Base-by-base conservation (phyloP, 2,113 vertebrate genomes). In the Notothenia coriiceps region DNA sequence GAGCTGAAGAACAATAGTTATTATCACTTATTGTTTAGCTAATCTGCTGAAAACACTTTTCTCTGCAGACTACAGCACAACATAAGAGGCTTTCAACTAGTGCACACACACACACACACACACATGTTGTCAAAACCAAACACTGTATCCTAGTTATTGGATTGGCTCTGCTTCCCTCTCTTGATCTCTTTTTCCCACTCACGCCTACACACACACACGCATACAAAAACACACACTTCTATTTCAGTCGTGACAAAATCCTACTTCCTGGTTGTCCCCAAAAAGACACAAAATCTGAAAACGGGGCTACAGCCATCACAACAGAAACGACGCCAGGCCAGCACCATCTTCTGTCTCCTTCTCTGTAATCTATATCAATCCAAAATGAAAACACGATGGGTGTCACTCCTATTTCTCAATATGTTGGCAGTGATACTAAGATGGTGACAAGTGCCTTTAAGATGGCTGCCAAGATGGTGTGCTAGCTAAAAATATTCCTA, bases 11-110 rank as follows among this genome's bases (percentile, higher is more conserved):
- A 92, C 76, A 86, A 89, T 86, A 51, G 84, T 77, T 82, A 91
- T 91, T 82, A 94, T 82, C 83, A 40, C 56, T 86, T 86, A 91
- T 92, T 91, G 89, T 92, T 92, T 69, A 51, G 84, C 47, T 90
- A 89, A 92, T 92, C 91, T 85, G 67, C 85, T 78, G 59, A 88
- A 86, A 91, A 78, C 40, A 66, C 59, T 46, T 79, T 66, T 62
- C 84, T 83, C 82, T 83, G 62, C 40, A 73, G 74, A 85, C 80
- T 47, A 64, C 55, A 85, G 57, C 49, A 35, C 20, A 81, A 54
- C 62, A 43, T 59, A 82, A 69, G 50, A 73, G 78, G 60, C 65
- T 86, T 79, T 74, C 15, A 80, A 63, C 8, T 50, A 56, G n/a
- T 54, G 59, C 66, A 46, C 60, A 14, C n/a, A 62, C 11, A 44